Evolutionary conservation across 2,797 vertebrate genomes (phyloP).

Genomic region (Phylloscopus collybita): DNA sequence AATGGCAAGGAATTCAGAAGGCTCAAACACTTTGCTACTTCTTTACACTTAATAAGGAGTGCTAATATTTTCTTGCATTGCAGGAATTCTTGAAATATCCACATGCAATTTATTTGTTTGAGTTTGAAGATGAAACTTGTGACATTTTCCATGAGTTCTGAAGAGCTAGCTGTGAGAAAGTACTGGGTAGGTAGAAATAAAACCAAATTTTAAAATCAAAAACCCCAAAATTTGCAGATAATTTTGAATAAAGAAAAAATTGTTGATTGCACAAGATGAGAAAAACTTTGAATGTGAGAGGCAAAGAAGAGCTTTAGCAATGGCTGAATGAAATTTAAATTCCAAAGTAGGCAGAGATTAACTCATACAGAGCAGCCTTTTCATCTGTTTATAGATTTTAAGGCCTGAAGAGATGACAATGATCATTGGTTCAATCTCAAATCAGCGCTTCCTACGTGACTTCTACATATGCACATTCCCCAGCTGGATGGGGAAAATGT

Average conservation of each 20-base stretch:
- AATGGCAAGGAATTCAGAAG: not conserved
- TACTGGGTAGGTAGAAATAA: not conserved
- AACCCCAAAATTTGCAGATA: not conserved
- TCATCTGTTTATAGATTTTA: not conserved
- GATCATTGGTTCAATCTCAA: not conserved
- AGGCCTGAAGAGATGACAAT: not conserved
- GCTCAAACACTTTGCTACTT: not conserved
- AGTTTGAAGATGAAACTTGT: not conserved
- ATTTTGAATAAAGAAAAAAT: not conserved
- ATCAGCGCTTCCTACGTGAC: not conserved
- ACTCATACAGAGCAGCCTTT: not conserved
- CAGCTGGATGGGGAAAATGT: not conserved
- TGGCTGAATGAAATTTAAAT: not conserved
- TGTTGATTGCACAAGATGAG: not conserved
- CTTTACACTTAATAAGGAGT: not conserved
- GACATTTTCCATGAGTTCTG: not conserved
- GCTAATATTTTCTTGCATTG: not conserved
- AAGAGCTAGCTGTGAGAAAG: not conserved
- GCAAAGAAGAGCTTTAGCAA: not conserved
- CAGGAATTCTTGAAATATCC: not conserved
- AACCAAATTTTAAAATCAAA: not conserved
- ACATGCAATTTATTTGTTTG: not conserved
- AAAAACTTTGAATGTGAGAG: not conserved
- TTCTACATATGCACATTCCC: not conserved
- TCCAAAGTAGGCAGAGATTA: not conserved